phyloP scores from a whole-genome alignment of 30 jellyfish, hydroid and myxozoan genomes.

The Mastigias papua region DNA sequence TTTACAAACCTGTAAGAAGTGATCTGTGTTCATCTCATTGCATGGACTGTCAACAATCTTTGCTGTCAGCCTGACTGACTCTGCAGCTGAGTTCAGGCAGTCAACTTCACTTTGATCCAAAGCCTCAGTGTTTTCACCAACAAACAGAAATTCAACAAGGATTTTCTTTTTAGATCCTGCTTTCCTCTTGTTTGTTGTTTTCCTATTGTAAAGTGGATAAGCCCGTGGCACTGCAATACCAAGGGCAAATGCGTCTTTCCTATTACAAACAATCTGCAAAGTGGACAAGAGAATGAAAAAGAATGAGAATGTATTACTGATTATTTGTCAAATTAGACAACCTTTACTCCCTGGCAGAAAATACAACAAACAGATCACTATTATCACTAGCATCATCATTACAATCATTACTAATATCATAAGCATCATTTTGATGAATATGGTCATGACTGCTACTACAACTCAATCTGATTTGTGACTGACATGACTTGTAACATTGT shows the following conservation, averaged over 20 bases:
- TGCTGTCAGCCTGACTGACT: slow-evolving; percentile 93
- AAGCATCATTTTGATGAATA: too few species aligned
- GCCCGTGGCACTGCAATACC: slow-evolving; percentile 92
- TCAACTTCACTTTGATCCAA: slow-evolving; percentile 68
- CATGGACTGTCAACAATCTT: slow-evolving; percentile 95
- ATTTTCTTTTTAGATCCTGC: slow-evolving; percentile 9
- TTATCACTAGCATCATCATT: too few species aligned
- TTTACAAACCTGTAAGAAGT: slow-evolving; percentile 93
- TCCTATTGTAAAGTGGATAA: slow-evolving; percentile 78
- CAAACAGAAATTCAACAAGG: slow-evolving; percentile 78
- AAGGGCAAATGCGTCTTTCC: slow-evolving; percentile 86
- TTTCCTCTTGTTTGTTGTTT: slow-evolving; percentile 47
- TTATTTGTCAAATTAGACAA: too few species aligned
- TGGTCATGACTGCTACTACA: too few species aligned
- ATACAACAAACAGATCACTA: too few species aligned
- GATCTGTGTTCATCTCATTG: slow-evolving; percentile 86
- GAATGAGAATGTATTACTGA: too few species aligned
- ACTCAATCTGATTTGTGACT: too few species aligned
- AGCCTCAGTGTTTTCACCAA: slow-evolving; percentile 64
- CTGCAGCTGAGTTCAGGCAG: slow-evolving; percentile 74
- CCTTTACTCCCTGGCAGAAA: too few species aligned
- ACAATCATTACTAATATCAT: too few species aligned
- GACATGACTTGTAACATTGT: too few species aligned
- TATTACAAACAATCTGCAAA: slow-evolving; percentile 85
- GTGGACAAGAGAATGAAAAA: too few species aligned